Percentiles rank a stretch among this genome's conserved stretches.
Evolutionary conservation across 1,140 invertebrate species (phyloP).

Genomic region (Bombus sylvicola): DNA sequence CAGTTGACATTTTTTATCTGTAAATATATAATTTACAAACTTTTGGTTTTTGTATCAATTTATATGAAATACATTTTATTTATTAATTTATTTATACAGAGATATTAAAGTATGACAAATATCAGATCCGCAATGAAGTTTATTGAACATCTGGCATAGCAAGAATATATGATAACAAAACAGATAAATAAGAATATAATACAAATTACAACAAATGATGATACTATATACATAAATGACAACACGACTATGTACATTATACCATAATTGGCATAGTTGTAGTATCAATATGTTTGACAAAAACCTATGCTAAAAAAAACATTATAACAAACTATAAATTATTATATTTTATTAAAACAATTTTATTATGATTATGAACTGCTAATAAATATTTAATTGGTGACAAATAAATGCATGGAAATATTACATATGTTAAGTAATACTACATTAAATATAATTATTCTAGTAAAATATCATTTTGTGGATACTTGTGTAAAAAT

Average conservation of each 20-base stretch:
- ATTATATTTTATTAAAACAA: neutral
- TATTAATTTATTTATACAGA: neutral
- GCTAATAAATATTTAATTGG: neutral
- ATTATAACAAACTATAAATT: neutral
- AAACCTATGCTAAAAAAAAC: neutral
- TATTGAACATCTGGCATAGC: neutral
- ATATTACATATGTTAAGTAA: neutral
- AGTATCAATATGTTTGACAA: neutral
- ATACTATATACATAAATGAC: neutral
- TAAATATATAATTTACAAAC: constrained; percentile 39
- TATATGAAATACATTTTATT: neutral
- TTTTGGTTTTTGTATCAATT: neutral
- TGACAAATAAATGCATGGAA: neutral
- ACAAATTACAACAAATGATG: neutral
- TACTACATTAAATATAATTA: neutral
- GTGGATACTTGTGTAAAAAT: neutral
- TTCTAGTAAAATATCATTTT: neutral
- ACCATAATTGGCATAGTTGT: neutral
- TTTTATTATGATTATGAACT: neutral
- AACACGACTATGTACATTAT: neutral
- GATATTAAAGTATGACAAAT: neutral
- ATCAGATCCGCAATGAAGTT: neutral
- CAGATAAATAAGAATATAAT: neutral
- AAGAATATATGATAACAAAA: neutral
- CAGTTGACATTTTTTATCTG: constrained; percentile 89